Evolutionary conservation across 2,113 vertebrate species (phyloP), one percentile per base, ranked within the genome.

Genomic region (Seriola rivoliana): DNA sequence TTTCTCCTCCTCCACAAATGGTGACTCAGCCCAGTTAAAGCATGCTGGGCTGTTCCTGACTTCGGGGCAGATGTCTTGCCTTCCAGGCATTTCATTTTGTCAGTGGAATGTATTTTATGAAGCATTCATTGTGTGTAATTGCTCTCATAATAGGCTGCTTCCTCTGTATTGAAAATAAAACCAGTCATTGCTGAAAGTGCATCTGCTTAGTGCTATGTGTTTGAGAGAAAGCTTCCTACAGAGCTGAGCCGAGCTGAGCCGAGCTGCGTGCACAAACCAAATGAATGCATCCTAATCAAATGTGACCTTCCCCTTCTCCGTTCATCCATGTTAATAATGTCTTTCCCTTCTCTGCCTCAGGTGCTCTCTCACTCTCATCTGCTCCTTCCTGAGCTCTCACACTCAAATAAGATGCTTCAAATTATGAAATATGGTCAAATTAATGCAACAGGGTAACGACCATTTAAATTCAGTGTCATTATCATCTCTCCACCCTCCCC

Each of bases 71-170:
- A 81, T 80, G 62, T 70, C 72, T 81, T 60, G 40, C 75, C 76
- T 66, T 64, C n/a, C 54, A 79, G 71, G 44, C 63, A 59, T 77
- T 89, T 80, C 68, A 60, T 89, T 80, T 48, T 86, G 72, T 71
- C 82, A 85, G 75, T 40, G 12, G 64, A 78, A 59, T 11, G 66
- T 74, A 72, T 76, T 88, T 85, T 72, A 72, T 21, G 29, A 75
- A 59, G 55, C 48, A 32, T 72, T 81, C 70, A 75, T 76, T 77
- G 63, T 68, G 67, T 13, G 63, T 75, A 86, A 86, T 88, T 73
- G 48, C 68, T 80, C 57, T 48, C 32, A 54, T 82, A 65, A 79
- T 68, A 44, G 52, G 42, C 46, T 4, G 2, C 42, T 2, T 36
- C 38, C 54, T 50, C 40, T 9, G 0, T 36, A 36, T 64, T 63